Conservation (phyloP, 1,140 invertebrate species). For the Triops cancriformis region DNA sequence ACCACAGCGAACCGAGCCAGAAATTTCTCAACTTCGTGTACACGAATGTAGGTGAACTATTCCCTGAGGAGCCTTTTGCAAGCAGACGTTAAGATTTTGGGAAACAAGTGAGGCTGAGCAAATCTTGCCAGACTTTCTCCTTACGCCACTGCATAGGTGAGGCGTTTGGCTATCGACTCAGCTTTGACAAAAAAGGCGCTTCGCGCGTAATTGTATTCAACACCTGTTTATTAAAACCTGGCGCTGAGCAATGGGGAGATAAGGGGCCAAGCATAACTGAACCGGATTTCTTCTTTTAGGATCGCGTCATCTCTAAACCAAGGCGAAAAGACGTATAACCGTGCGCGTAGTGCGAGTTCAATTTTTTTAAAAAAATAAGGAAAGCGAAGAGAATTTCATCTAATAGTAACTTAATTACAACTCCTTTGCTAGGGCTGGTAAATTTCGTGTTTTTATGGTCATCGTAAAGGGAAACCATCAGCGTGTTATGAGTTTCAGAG, state of each 20-base stretch:
- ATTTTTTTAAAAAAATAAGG: no score
- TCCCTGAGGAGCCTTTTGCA: background rate
- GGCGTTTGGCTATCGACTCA: background rate
- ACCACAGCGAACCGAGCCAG: background rate
- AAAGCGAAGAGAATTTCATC: no score
- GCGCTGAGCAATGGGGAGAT: background rate
- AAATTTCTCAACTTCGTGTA: background rate
- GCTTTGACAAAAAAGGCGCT: background rate
- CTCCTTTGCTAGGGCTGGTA: no score
- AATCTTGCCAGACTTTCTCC: background rate
- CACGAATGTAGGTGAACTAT: conserved; percentile 6
- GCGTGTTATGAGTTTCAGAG: no score
- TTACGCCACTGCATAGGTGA: background rate
- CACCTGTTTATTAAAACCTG: conserved; percentile 4
- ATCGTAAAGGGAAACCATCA: no score
- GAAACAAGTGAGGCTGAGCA: background rate
- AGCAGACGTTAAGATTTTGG: background rate
- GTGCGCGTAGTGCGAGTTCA: background rate
- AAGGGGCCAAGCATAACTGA: background rate
- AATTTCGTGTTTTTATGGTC: no score
- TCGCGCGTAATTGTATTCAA: background rate
- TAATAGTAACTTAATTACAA: no score
- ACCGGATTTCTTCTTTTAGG: background rate
- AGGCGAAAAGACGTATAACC: background rate
- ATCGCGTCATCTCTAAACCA: background rate